Base-by-base conservation (phyloP, 2,113 vertebrate species). In the Antechinus flavipes region DNA sequence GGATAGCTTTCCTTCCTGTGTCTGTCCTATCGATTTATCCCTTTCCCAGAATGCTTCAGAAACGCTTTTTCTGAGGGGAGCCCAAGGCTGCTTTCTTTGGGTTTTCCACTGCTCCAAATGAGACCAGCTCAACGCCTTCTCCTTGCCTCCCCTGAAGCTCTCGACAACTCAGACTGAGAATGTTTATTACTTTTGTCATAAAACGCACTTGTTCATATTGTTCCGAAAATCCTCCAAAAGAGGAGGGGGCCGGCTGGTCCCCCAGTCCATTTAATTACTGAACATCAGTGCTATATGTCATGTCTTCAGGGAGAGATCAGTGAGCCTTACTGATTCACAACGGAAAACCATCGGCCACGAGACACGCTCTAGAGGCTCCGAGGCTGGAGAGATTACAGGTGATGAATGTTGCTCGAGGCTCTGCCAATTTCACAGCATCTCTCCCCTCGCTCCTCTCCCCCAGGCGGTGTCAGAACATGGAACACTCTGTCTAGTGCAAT, bases 231-330 rank as follows among this genome's bases (percentile, higher is more conserved):
- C 91, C 0, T 90, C 93, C 93, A 50, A 19, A 89, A 27, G 30
- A 92, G 47, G 8, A 94, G 46, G n/a, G 53, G 30, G 5, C 52
- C 47, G 27, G 11, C 76, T 53, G 22, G 89, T 8, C 53, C 50
- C 26, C 54, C 84, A 94, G 91, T 50, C 54, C 92, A 24, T 92
- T 96, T 92, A 93, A 93, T 93, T 96, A 92, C 11, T 19, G 14
- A 47, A 53, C 93, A 8, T 92, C 92, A 56, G 47, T 76, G 0
- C 0, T 50, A 8, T 49, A 16, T 84, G 23, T 90, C 42, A 93
- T 54, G 46, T 93, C 90, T 90, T 27, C 12, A 92, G 23, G 47
- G 52, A 94, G 90, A 95, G 93, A 54, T 89, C 35, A 22, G 84
- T 6, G 90, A 94, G 30, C 91, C 54, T 22, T 8, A 42, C 92